These are phyloP conservation scores for Thyatira batis DNA, from an alignment of 2,888 invertebrate species.

Conservation along the genomic window DNA sequence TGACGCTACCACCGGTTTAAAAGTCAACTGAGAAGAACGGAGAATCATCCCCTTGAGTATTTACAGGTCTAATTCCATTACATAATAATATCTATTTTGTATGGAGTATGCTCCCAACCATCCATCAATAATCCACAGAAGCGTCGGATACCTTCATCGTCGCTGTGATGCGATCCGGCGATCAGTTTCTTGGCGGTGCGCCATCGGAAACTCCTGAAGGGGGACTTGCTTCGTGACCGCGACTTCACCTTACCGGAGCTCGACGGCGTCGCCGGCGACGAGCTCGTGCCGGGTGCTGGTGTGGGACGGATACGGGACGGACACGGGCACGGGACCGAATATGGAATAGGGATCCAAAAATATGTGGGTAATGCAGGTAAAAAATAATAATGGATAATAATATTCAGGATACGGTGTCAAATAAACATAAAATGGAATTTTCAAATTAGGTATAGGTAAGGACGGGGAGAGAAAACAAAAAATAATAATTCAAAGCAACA, in stretches of 20 bases:
- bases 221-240: slow-evolving; percentile 95
- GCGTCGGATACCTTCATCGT: slow-evolving; percentile 88
- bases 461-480: slow-evolving; percentile 53
- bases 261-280: slow-evolving; percentile 69
- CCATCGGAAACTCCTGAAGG: slow-evolving; percentile 96
- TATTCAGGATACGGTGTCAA: slow-evolving; percentile 9
- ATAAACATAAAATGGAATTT: slow-evolving; percentile 8
- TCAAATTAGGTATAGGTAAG: slow-evolving; percentile 17
- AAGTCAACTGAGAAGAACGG: too few relatives aligned
- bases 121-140: slow-evolving; percentile 53
- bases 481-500: slow-evolving; percentile 77
- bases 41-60: too few relatives aligned
- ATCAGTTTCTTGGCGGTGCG: slow-evolving; percentile 88
- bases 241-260: slow-evolving; percentile 88
- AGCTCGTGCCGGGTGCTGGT: slow-evolving; percentile 70
- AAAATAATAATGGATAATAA: not conserved
- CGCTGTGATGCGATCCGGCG: slow-evolving; percentile 88
- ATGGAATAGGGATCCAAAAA: not conserved
- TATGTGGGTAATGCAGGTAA: not conserved
- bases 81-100: too few relatives aligned
- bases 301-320: slow-evolving; percentile 34
- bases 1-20: too few relatives aligned
- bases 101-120: slow-evolving; percentile 16
- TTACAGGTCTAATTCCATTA: too few relatives aligned
- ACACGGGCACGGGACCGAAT: not conserved